Conservation (phyloP, 2,888 invertebrate genomes). For the Masnerella sp. region DNA sequence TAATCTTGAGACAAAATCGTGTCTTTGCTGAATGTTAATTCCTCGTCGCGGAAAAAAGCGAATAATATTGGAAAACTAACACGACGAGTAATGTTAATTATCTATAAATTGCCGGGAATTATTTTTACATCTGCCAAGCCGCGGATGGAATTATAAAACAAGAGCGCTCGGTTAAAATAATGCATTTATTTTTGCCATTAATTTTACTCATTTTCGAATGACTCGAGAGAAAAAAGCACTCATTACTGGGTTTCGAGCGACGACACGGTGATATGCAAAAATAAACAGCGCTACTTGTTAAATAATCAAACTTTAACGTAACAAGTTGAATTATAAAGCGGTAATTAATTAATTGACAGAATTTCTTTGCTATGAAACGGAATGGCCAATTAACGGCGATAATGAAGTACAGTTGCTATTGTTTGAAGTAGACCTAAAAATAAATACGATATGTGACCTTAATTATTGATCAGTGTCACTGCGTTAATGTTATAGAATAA, state of each 20-base stretch:
- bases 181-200: constrained; percentile 14
- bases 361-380: not conserved
- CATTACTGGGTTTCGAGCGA: not conserved
- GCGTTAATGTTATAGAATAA: no score
- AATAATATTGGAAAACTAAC: no score
- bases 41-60: no score
- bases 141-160: constrained; percentile 17
- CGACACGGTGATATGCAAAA: constrained; percentile 7
- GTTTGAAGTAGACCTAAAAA: not conserved
- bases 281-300: constrained; percentile 1
- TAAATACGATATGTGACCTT: no score
- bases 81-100: not conserved
- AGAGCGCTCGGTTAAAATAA: constrained; percentile 7
- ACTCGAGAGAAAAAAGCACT: constrained; percentile 6
- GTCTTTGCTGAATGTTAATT: no score
- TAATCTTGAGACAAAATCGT: no score
- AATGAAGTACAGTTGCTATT: not conserved
- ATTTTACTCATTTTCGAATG: not conserved
- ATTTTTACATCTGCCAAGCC: constrained; percentile 10
- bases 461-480: no score
- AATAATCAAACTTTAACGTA: not conserved
- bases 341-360: constrained; percentile 7
- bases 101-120: not conserved
- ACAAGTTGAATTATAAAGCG: constrained; percentile 14
- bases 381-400: not conserved